Conservation (phyloP, 2,888 invertebrate genomes). For the Tiphia femorata region DNA sequence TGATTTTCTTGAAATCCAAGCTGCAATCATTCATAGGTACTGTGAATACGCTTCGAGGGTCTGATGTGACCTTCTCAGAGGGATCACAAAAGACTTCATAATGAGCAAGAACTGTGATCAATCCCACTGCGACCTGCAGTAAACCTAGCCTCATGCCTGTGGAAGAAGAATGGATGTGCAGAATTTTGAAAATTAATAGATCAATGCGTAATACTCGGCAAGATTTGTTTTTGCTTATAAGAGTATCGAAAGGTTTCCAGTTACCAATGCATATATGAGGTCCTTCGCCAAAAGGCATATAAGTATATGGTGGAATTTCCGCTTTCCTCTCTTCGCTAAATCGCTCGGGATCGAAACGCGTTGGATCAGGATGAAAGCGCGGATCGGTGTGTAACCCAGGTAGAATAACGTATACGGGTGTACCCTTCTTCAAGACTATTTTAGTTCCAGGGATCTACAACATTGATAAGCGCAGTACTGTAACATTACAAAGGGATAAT, state of each 20-base stretch:
- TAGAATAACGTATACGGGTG: conserved; percentile 45
- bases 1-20: no score
- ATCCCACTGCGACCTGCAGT: conserved; percentile 47
- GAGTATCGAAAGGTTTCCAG: neutral
- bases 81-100: conserved; percentile 50
- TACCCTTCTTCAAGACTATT: conserved; percentile 52
- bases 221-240: neutral
- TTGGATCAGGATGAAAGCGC: conserved; percentile 43
- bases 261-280: conserved; percentile 54
- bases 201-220: neutral
- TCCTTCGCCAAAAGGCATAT: conserved; percentile 58
- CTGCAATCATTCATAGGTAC: no score
- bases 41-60: conserved; percentile 40
- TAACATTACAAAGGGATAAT: neutral
- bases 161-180: no score
- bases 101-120: conserved; percentile 48
- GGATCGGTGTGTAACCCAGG: conserved; percentile 52
- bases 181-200: conserved; percentile 19
- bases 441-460: conserved; percentile 52
- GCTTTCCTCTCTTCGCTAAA: conserved; percentile 54
- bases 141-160: conserved; percentile 49
- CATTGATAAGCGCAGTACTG: neutral
- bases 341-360: conserved; percentile 55
- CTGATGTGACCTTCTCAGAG: conserved; percentile 25
- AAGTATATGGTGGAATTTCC: conserved; percentile 46